Percentiles rank a stretch among this genome's conserved stretches.
Evolutionary conservation across 2,797 vertebrate genomes (phyloP).

Genomic region (Orientallactaga sibirica): DNA sequence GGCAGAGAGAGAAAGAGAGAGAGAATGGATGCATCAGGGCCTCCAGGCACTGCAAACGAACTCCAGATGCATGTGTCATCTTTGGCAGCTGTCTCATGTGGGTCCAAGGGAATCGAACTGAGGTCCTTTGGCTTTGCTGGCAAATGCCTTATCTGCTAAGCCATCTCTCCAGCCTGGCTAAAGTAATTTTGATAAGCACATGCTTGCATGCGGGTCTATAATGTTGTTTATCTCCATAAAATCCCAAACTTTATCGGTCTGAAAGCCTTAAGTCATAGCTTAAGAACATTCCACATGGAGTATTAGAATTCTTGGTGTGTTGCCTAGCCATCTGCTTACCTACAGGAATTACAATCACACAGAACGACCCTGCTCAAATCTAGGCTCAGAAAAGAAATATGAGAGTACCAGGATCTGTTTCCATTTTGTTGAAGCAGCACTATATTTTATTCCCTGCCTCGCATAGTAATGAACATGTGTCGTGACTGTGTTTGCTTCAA

Average conservation of each 20-base stretch:
- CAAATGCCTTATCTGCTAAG: no score
- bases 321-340: slow-evolving; percentile 84
- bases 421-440: slow-evolving; percentile 61
- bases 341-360: slow-evolving; percentile 76
- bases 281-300: slow-evolving; percentile 70
- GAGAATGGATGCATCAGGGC: no score
- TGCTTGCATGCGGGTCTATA: slow-evolving; percentile 57
- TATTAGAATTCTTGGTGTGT: slow-evolving; percentile 82
- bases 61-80: no score
- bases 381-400: slow-evolving; percentile 67
- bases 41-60: no score
- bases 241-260: slow-evolving; percentile 73
- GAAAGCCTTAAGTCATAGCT: slow-evolving; percentile 82
- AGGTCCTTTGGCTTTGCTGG: no score
- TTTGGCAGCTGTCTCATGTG: no score
- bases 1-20: no score
- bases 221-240: slow-evolving; percentile 81
- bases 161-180: no score
- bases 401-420: slow-evolving; percentile 66
- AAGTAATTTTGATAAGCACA: slow-evolving; percentile 76
- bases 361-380: slow-evolving; percentile 57
- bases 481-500: slow-evolving; percentile 59
- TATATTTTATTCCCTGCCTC: slow-evolving; percentile 46
- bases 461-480: slow-evolving; percentile 16
- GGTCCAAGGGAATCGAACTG: no score